Conservation (phyloP, 2,113 vertebrate species). For the Hydropotes inermis region DNA sequence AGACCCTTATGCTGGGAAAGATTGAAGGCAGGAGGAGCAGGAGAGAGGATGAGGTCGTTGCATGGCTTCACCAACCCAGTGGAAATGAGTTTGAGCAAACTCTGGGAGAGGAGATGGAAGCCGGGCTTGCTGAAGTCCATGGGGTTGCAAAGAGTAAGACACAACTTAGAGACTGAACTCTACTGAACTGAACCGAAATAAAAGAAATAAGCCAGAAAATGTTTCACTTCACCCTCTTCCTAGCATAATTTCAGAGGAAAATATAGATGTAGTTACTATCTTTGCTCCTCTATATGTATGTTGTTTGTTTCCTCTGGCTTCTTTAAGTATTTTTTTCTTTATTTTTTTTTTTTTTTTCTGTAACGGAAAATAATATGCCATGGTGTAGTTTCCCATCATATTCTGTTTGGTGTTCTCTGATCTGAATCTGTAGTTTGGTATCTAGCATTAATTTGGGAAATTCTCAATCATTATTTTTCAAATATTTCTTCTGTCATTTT, state of each 20-base stretch:
- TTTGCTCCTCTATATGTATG: not conserved
- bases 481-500: not conserved
- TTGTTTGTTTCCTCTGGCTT: not conserved
- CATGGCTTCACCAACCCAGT: too few species aligned
- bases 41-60: too few species aligned
- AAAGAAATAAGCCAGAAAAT: not conserved
- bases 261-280: not conserved
- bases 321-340: not conserved
- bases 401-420: not conserved
- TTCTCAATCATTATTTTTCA: not conserved
- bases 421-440: not conserved
- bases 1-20: too few species aligned
- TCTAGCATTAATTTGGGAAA: not conserved
- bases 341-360: not conserved
- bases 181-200: too few species aligned
- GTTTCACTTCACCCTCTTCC: not conserved
- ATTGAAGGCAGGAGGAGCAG: too few species aligned
- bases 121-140: too few species aligned
- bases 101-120: too few species aligned
- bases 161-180: too few species aligned
- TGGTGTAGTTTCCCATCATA: not conserved
- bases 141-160: too few species aligned
- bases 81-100: too few species aligned
- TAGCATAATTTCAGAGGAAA: not conserved
- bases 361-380: not conserved